Percentiles rank a stretch among this genome's conserved stretches.
These are phyloP conservation scores for Potamilus streckersoni DNA, from an alignment of 1,140 invertebrate genomes.

Conservation along the genomic window DNA sequence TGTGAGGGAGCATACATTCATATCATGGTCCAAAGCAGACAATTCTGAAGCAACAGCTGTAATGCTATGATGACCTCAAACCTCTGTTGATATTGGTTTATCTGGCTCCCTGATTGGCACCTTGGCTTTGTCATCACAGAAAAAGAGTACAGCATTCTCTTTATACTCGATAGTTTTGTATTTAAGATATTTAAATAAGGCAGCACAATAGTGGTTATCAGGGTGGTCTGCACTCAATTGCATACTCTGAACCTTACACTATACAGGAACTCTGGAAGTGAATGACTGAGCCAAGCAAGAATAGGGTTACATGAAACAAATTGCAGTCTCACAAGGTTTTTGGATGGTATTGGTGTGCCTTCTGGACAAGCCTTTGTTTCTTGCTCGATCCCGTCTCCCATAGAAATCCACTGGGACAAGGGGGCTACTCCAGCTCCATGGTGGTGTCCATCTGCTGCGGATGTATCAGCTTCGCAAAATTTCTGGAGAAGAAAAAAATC, in stretches of 20 bases:
- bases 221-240: slow-evolving; percentile 26
- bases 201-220: slow-evolving; percentile 38
- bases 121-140: slow-evolving; percentile 29
- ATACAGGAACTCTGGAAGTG: slow-evolving; percentile 6
- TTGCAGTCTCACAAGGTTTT: slow-evolving; percentile 35
- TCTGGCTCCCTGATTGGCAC: slow-evolving; percentile 31
- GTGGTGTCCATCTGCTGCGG: slow-evolving; percentile 28
- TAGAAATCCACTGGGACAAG: slow-evolving; percentile 29
- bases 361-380: slow-evolving; percentile 14
- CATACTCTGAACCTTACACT: slow-evolving; percentile 34
- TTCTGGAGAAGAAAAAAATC: slow-evolving; percentile 32
- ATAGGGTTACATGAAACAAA: slow-evolving; percentile 36
- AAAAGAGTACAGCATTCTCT: background rate
- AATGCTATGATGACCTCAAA: slow-evolving; percentile 17
- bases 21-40: slow-evolving; percentile 32
- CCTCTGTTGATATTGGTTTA: slow-evolving; percentile 22
- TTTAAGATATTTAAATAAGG: slow-evolving; percentile 31
- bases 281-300: no score
- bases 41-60: slow-evolving; percentile 8
- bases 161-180: slow-evolving; percentile 17
- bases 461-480: slow-evolving; percentile 15
- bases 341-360: slow-evolving; percentile 24
- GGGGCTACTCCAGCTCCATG: slow-evolving; percentile 26
- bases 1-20: slow-evolving; percentile 22
- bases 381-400: slow-evolving; percentile 25